These are phyloP conservation scores for Anagrus nilaparvatae DNA, from an alignment of 1,140 invertebrate genomes.

Conservation along the genomic window DNA sequence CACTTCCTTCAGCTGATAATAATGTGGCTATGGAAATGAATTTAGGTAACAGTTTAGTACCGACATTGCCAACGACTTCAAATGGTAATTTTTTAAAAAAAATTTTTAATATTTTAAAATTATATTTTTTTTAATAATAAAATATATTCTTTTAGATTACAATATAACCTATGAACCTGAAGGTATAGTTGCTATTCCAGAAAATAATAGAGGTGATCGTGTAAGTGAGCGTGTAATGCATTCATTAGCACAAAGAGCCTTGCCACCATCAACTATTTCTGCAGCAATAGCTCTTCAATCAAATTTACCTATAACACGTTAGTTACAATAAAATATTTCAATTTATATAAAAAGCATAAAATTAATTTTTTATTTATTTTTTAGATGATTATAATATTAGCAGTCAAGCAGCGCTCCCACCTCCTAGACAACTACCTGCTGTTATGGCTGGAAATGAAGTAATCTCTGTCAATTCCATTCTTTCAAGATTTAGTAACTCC, in stretches of 20 bases:
- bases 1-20: conserved; percentile 22
- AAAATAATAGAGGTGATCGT: no score
- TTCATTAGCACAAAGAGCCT: conserved; percentile 27
- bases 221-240: conserved; percentile 28
- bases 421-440: conserved; percentile 36
- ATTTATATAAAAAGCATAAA: neutral
- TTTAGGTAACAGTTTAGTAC: conserved; percentile 17
- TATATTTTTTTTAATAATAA: conserved; percentile 1
- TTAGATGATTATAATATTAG: conserved; percentile 5
- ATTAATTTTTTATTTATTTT: conserved; percentile 1
- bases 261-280: conserved; percentile 26
- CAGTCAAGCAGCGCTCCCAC: conserved; percentile 36
- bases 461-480: conserved; percentile 28
- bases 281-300: conserved; percentile 29
- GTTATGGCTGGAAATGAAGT: conserved; percentile 48
- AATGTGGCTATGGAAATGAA: conserved; percentile 14
- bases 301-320: conserved; percentile 2
- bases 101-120: neutral
- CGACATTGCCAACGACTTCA: conserved; percentile 25
- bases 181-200: conserved; percentile 32
- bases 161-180: conserved; percentile 33
- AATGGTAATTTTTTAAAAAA: conserved; percentile 19
- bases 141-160: conserved; percentile 30
- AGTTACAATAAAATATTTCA: neutral
- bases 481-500: conserved; percentile 25